Base-by-base conservation (phyloP, 2,797 vertebrate genomes). In the Brotula barbata region DNA sequence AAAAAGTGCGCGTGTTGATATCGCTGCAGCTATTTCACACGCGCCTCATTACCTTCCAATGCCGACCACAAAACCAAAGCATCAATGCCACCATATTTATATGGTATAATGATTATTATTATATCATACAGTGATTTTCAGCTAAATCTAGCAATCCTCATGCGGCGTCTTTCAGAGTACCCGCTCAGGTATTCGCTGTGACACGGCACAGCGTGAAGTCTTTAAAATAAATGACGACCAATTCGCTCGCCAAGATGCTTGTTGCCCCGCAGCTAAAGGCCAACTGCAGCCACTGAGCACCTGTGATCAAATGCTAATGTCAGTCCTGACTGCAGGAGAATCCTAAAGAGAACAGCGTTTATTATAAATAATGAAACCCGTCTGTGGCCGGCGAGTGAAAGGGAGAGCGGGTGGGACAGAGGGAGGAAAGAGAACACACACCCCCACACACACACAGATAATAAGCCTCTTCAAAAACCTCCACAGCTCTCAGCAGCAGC, bases 301-400 rank as follows among this genome's bases (percentile, higher is more conserved):
- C 71, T 80, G 61, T 57, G 59, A 79, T 65, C 40, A 50, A 2
- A 71, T 59, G 73, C 69, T 71, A 77, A 75, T 65, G 66, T 49
- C 52, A 53, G 55, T 58, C 36, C 60, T 28, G 37, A 68, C 62
- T 43, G 60, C 10, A 20, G 40, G 17, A 60, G 49, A 52, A 70
- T 62, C 53, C 47, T 10, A 13, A 36, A 63, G 59, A 52, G 61
- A 31, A 23, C 37, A 33, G n/a, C 56, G 41, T 52, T 58, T 53
- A 25, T 62, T 63, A 21, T 42, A 39, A 61, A 65, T 73, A 61
- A 75, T 75, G 68, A 84, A 78, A 67, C 65, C 11, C 28, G 58
- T 64, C 39, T 39, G 42, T 28, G 25, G 53, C 15, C 45, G 40
- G 53, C 44, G 14, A 28, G 33, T 55, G 44, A 59, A 19, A 12